phyloP scores from a whole-genome alignment of 2,113 vertebrate genomes.

The Speoplatyrhinus poulsoni region DNA sequence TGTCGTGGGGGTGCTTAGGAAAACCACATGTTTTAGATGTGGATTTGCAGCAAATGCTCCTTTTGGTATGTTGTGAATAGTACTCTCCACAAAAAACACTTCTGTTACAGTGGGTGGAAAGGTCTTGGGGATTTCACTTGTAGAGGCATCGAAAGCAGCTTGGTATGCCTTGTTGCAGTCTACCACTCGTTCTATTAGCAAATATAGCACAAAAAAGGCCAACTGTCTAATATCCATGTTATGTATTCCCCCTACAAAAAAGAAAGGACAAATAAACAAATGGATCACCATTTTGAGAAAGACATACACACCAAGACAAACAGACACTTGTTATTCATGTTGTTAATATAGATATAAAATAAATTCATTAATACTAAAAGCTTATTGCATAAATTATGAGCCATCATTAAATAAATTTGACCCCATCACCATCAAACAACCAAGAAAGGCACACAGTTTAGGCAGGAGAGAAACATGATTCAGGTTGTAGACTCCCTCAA shows the following conservation, averaged over 20 bases:
- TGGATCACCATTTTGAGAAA: not conserved
- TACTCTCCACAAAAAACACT: slow-evolving; percentile 73
- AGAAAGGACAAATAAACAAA: not conserved
- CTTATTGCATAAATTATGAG: not conserved
- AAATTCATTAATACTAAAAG: not conserved
- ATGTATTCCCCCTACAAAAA: slow-evolving; percentile 34
- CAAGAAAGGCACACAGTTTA: too few relatives aligned
- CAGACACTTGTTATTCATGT: not conserved
- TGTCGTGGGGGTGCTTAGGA: slow-evolving; percentile 63
- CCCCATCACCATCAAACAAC: too few relatives aligned
- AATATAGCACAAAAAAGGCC: slow-evolving; percentile 23
- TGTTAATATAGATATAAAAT: not conserved
- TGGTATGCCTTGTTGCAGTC: slow-evolving; percentile 50
- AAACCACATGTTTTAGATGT: slow-evolving; percentile 71
- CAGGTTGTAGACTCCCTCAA: too few relatives aligned
- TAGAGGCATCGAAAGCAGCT: slow-evolving; percentile 51
- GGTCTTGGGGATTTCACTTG: slow-evolving; percentile 66
- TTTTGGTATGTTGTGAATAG: slow-evolving; percentile 65
- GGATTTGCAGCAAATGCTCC: slow-evolving; percentile 73
- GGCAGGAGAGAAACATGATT: too few relatives aligned
- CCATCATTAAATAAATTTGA: not conserved
- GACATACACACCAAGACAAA: not conserved
- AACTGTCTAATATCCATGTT: slow-evolving; percentile 47
- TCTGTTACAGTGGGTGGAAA: slow-evolving; percentile 63
- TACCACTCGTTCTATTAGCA: slow-evolving; percentile 32